Evolutionary conservation across 2,888 invertebrate species (phyloP), one percentile per base, ranked within the genome.

Genomic region (Exephanes ischioxanthus): DNA sequence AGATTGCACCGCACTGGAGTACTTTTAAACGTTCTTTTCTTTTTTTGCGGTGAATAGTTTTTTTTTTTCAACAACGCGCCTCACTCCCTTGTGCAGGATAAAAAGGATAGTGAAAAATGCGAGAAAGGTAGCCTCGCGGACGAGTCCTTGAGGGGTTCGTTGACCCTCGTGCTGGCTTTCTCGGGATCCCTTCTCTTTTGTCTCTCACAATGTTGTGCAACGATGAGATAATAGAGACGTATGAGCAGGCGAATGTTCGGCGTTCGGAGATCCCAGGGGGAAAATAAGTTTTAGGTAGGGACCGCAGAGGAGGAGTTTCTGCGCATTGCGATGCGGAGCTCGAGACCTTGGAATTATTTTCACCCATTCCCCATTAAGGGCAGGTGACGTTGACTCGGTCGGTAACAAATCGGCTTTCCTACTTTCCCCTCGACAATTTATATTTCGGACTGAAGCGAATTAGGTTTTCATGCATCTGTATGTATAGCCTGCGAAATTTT

Each of bases 191-290:
- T 58, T 73, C 73, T 37, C 45, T 53, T 51, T 51, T 45, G 51
- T 51, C 75, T 76, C 75, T 63, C 66, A 66, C 66, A 76, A 76
- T 76, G 16, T 76, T 76, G 19, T 51, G 63, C 75, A 61, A 61
- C 61, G 63, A 76, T 76, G 75, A 66, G 75, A 76, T 76, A 76
- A 76, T 66, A 37, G 75, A 45, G 30, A 75, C 63, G 73, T 45
- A 45, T 45, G 19, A 19, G 7, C 48, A 51, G 26, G 48, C 75
- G 75, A 76, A 66, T 11, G 33, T 76, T 19, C 19, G 63, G 30
- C 14, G 19, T 30, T 63, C 45, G 41, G 61, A 30, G 7, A 61
- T 30, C 61, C 61, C 73, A 63, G 48, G 30, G 61, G 73, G 73
- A 48, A 48, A 75, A 75, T 63, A 48, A 75, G 48, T 75, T 75